Percentiles rank a stretch among this genome's conserved stretches.
These are phyloP conservation scores for Halcyon smyrnensis DNA, from an alignment of 2,797 vertebrate species.

Conservation along the genomic window DNA sequence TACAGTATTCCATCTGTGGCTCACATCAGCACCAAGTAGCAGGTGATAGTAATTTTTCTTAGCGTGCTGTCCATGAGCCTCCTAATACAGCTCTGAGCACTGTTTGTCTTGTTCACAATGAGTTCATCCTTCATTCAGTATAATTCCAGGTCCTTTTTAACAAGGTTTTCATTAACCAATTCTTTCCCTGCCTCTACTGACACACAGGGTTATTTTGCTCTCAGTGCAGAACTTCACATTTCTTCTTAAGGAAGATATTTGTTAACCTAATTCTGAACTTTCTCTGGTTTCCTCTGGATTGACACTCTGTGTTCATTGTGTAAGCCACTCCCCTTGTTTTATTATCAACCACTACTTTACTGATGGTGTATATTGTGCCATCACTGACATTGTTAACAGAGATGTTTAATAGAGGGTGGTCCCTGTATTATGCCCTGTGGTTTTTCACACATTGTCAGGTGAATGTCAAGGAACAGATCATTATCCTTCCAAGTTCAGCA, in stretches of 20 bases:
- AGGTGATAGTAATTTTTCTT: not conserved
- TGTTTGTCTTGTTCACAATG: not conserved
- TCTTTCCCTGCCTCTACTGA: not conserved
- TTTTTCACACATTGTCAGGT: not conserved
- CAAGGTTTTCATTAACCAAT: not conserved
- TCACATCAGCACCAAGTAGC: not conserved
- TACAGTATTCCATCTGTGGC: not conserved
- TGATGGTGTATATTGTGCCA: not conserved
- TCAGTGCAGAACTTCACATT: not conserved
- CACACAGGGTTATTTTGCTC: not conserved
- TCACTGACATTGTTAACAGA: not conserved
- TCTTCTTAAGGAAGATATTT: not conserved
- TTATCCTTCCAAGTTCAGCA: not conserved
- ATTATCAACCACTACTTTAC: not conserved
- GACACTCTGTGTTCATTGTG: not conserved
- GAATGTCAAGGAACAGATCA: not conserved
- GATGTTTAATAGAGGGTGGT: not conserved
- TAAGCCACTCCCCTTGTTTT: not conserved
- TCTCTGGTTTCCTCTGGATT: not conserved
- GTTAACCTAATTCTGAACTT: not conserved
- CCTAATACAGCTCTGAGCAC: not conserved
- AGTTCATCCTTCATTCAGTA: not conserved
- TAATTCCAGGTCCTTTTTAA: not conserved
- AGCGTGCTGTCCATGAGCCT: not conserved
- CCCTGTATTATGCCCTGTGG: not conserved